phyloP scores from a whole-genome alignment of 37 sponge, comb jelly and placozoan species.

The Trichoplax adhaerens region DNA sequence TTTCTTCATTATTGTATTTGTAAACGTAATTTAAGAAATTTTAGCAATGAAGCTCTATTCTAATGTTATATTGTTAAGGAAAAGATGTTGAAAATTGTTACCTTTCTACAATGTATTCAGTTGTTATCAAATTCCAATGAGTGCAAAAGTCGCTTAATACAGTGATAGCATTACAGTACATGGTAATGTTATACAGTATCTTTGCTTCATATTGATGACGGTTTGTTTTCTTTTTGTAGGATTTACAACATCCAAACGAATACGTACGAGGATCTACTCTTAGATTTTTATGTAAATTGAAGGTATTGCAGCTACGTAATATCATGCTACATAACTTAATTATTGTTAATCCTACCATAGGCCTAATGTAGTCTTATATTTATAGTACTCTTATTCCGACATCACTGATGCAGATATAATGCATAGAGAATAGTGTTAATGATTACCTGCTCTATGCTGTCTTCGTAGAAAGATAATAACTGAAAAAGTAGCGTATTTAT shows the following conservation, averaged over 20 bases:
- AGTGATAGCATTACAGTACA: background rate
- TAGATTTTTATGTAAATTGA: conserved; percentile 93
- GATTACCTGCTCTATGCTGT: too few species aligned
- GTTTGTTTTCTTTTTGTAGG: conserved; percentile 23
- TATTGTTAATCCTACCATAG: too few species aligned
- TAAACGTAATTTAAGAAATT: background rate
- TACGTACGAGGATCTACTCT: conserved; percentile 92
- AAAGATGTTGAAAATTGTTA: too few species aligned
- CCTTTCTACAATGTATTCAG: too few species aligned
- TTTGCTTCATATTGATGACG: background rate
- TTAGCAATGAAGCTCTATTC: background rate
- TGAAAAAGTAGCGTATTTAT: too few species aligned
- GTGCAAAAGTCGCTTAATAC: background rate
- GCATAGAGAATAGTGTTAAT: too few species aligned
- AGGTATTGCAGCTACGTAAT: background rate
- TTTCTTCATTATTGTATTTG: background rate
- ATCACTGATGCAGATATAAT: too few species aligned
- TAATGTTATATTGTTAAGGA: background rate
- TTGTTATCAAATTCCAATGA: too few species aligned
- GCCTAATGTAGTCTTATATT: too few species aligned
- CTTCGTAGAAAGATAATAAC: too few species aligned
- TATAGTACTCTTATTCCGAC: too few species aligned
- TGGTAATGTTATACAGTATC: background rate
- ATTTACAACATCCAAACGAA: conserved; percentile 97
- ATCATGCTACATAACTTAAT: too few species aligned